A percentile compares a stretch with the other conserved stretches of the same genome.
Evolutionary conservation across 2,888 invertebrate species (phyloP).

Genomic region (Perdita meconis): DNA sequence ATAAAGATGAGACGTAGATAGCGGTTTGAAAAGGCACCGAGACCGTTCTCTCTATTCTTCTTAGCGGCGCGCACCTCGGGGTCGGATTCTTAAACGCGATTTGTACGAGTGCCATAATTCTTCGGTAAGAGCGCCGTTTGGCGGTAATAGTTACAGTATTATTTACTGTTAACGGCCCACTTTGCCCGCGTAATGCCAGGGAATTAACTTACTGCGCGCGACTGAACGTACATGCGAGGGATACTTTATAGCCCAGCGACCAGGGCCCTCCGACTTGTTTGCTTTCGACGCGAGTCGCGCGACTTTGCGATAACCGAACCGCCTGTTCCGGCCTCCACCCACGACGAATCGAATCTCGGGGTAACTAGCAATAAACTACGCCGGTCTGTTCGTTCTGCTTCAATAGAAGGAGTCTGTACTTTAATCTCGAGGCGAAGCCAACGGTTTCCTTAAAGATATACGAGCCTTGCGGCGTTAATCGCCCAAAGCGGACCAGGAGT

Average conservation of each 20-base stretch:
- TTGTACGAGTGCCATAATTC: conserved; percentile 73
- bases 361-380: conserved; percentile 11
- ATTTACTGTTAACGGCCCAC: conserved; percentile 80
- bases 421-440: conserved; percentile 19
- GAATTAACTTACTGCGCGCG: conserved; percentile 74
- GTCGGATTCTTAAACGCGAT: conserved; percentile 68
- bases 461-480: conserved; percentile 37
- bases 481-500: conserved; percentile 2
- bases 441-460: conserved; percentile 17
- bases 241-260: conserved; percentile 61
- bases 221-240: conserved; percentile 67
- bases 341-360: conserved; percentile 8
- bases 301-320: conserved; percentile 21
- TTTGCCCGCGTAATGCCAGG: conserved; percentile 66
- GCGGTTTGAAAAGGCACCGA: conserved; percentile 16
- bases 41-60: conserved; percentile 20
- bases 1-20: conserved; percentile 39
- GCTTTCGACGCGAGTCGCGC: conserved; percentile 4
- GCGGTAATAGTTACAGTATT: conserved; percentile 78
- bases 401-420: not conserved
- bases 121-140: conserved; percentile 67
- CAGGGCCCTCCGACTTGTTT: conserved; percentile 40
- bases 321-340: not conserved
- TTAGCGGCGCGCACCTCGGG: conserved; percentile 21
- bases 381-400: not conserved